These are phyloP conservation scores for Microtus oregoni DNA, from an alignment of 2,113 vertebrate species.

Conservation along the genomic window DNA sequence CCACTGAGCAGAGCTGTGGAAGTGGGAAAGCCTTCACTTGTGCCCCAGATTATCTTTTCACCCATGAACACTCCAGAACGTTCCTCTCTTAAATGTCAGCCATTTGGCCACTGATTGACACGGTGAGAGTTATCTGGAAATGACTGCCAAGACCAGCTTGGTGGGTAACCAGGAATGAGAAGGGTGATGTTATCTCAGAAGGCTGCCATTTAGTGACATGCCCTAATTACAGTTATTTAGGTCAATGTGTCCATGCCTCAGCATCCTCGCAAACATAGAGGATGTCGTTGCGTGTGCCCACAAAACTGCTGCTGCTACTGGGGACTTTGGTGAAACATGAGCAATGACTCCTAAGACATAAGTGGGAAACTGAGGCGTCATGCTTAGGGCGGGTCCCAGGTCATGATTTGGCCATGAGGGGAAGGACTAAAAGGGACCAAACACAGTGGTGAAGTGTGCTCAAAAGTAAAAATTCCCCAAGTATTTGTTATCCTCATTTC, in stretches of 20 bases:
- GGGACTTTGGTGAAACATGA: constrained; percentile 45
- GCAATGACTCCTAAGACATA: not conserved
- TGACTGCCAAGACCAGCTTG: constrained; percentile 59
- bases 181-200: constrained; percentile 69
- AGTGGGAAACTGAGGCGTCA: not conserved
- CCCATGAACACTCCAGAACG: constrained; percentile 22
- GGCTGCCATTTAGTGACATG: constrained; percentile 72
- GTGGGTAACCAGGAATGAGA: constrained; percentile 65
- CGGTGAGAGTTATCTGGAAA: constrained; percentile 62
- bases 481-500: not conserved
- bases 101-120: constrained; percentile 54
- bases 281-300: constrained; percentile 64
- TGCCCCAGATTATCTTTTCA: constrained; percentile 4
- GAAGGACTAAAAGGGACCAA: not conserved
- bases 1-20: not conserved
- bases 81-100: constrained; percentile 60
- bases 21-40: not conserved
- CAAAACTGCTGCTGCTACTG: constrained; percentile 48
- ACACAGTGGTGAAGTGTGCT: not conserved
- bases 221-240: constrained; percentile 78
- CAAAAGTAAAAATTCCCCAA: not conserved
- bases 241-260: constrained; percentile 77
- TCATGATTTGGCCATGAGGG: not conserved
- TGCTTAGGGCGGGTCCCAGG: not conserved
- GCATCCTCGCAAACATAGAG: constrained; percentile 62